Base-by-base conservation (phyloP, 2,888 invertebrate genomes). In the Caradrina kadenii region DNA sequence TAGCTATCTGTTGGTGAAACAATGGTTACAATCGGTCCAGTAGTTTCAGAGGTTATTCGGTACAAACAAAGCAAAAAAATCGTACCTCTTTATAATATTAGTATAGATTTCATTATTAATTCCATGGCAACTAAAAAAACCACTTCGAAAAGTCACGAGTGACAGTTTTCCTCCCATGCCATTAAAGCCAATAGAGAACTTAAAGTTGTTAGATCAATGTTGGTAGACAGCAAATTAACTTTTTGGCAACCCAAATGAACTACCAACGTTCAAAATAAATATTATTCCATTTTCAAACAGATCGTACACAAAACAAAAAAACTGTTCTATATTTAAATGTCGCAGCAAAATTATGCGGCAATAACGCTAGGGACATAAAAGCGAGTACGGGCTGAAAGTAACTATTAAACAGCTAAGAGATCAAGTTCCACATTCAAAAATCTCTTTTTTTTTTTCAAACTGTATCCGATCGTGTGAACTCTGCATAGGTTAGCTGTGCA, bases 321-420 rank as follows among this genome's bases (percentile, higher is more conserved):
- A 56, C 58, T 55, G 68, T 72, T 67, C 72, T 60, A 70, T 76
- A 73, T 75, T 65, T 64, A 76, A 78, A 71, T 68, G 55, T 54
- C 21, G 19, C 49, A 54, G 31, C 39, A 79, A 78, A 81, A 76
- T 63, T 63, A 66, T 70, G 78, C 73, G 64, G 35, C 76, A 53
- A 70, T 67, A 65, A 78, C 59, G 52, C 65, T 70, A 64, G 69
- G 67, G 68, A 54, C 63, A 80, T 68, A 76, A 79, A 80, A 68
- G 69, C 84, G 85, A 85, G 85, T 84, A 80, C 80, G 54, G 78
- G 69, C 67, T 76, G 81, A 35, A 83, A 84, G 82, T 83, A 83
- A 81, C 84, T 84, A 81, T 82, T 83, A 81, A 74, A 70, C 73
- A 64, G 64, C 55, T 66, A 65, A 72, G 80, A 83, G 76, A 83